Evolutionary conservation across 2,113 vertebrate genomes (phyloP).

Genomic region (Corydoras maculifer): DNA sequence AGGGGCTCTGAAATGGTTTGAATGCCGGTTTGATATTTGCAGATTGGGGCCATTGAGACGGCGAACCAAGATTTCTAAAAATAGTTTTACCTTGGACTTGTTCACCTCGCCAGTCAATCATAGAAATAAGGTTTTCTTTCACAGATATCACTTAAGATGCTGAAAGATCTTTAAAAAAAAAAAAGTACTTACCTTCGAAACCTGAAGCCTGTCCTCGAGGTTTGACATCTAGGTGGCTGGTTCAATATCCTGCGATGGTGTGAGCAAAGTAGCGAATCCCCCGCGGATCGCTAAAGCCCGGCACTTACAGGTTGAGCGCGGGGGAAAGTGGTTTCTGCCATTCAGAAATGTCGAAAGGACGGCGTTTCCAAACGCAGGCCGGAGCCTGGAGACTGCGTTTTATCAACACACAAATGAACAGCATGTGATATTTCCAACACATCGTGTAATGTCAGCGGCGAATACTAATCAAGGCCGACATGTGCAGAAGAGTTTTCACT

Average conservation of each 20-base stretch:
- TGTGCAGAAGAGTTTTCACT: slow-evolving; percentile 32
- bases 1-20: too few relatives aligned
- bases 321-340: slow-evolving; percentile 48
- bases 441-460: slow-evolving; percentile 37
- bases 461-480: slow-evolving; percentile 49
- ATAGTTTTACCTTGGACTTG: too few relatives aligned
- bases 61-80: too few relatives aligned
- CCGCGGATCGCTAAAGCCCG: slow-evolving; percentile 23
- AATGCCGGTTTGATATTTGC: too few relatives aligned
- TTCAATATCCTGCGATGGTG: slow-evolving; percentile 33
- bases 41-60: too few relatives aligned
- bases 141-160: background rate
- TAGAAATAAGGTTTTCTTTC: too few relatives aligned
- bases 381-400: slow-evolving; percentile 58
- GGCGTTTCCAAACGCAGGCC: slow-evolving; percentile 52
- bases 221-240: slow-evolving; percentile 27
- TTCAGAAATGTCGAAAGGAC: slow-evolving; percentile 62
- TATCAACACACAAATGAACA: slow-evolving; percentile 64
- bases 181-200: too few relatives aligned
- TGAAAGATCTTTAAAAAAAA: too few relatives aligned
- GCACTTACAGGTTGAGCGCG: slow-evolving; percentile 15
- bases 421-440: slow-evolving; percentile 50
- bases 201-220: background rate
- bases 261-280: slow-evolving; percentile 23
- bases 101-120: too few relatives aligned